phyloP scores from a whole-genome alignment of 2,113 vertebrate species.

The Talpa occidentalis region DNA sequence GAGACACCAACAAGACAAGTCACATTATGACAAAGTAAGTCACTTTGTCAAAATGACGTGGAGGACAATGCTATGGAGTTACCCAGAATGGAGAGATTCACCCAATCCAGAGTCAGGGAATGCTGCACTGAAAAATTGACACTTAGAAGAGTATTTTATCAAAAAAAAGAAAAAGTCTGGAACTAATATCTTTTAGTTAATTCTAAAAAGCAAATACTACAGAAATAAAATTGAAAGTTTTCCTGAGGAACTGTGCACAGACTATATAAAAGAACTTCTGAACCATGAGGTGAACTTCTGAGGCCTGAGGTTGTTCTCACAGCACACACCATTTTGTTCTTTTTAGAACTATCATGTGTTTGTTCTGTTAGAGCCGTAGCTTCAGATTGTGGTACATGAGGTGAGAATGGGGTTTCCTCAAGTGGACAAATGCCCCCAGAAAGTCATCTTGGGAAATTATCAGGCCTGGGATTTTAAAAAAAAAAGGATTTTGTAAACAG shows the following conservation, averaged over 20 bases:
- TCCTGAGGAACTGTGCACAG: neutral
- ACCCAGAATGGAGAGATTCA: neutral
- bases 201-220: neutral
- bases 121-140: neutral
- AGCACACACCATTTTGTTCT: neutral
- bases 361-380: neutral
- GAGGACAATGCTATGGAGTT: neutral
- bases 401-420: neutral
- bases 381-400: neutral
- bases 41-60: neutral
- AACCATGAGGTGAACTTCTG: neutral
- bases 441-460: neutral
- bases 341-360: neutral
- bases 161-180: neutral
- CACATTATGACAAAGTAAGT: neutral
- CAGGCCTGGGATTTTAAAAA: neutral
- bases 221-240: neutral
- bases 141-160: neutral
- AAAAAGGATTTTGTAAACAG: neutral
- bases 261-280: neutral
- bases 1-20: neutral
- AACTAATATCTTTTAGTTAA: neutral
- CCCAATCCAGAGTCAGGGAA: neutral
- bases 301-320: neutral
- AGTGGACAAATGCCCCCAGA: neutral